Percentiles rank a stretch among this genome's conserved stretches.
Conservation (phyloP, 2,113 vertebrate genomes). For the Oceanodroma tethys region DNA sequence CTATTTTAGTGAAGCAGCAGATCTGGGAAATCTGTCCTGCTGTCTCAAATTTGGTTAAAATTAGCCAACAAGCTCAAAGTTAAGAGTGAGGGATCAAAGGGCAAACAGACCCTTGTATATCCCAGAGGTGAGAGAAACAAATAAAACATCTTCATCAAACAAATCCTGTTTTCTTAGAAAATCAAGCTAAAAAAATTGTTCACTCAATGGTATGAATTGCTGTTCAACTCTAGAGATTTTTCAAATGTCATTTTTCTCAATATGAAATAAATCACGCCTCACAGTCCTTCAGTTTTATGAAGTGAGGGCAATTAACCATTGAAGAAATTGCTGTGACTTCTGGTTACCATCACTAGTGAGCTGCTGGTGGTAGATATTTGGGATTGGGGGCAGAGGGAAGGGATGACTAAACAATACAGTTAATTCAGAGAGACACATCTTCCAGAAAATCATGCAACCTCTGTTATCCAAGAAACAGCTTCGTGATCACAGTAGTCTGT, state of each 20-base stretch:
- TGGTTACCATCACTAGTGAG: neutral
- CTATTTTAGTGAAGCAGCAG: neutral
- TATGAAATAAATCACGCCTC: neutral
- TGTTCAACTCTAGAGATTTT: neutral
- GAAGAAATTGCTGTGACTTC: neutral
- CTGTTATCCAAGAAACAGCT: neutral
- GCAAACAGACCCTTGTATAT: neutral
- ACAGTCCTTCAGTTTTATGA: neutral
- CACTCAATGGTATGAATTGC: neutral
- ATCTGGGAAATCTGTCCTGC: neutral
- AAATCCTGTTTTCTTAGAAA: neutral
- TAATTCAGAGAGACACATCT: neutral
- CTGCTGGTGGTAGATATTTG: neutral
- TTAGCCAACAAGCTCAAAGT: neutral
- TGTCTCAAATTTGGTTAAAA: neutral
- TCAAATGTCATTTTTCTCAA: neutral
- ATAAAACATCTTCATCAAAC: neutral
- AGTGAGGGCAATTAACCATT: neutral
- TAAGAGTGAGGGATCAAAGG: neutral
- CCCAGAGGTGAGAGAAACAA: neutral
- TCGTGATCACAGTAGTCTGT: neutral
- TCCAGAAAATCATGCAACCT: neutral
- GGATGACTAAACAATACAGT: neutral
- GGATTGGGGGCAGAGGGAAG: accelerated
- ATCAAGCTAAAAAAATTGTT: neutral